Conservation (phyloP, 2,797 vertebrate species). For the Tadarida brasiliensis region DNA sequence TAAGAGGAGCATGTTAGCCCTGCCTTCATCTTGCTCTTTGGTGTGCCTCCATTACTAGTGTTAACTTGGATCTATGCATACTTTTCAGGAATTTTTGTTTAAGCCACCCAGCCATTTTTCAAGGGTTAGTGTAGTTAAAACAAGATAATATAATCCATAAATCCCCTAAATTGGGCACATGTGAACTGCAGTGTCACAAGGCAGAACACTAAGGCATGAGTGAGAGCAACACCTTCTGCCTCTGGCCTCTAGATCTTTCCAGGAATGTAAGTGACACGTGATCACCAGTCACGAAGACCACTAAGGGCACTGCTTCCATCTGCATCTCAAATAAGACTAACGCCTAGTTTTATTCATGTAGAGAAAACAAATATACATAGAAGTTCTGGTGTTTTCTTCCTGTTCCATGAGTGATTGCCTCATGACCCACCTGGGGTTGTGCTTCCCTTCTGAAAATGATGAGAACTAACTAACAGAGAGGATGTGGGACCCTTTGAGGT, state of each 20-base stretch:
- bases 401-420: not conserved
- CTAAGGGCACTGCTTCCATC: not conserved
- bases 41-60: not conserved
- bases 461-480: not conserved
- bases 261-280: accelerated
- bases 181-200: not conserved
- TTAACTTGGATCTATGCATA: not conserved
- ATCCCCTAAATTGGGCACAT: constrained; percentile 11
- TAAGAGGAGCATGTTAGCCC: not conserved
- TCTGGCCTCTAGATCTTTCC: not conserved
- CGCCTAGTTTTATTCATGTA: not conserved
- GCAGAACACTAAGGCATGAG: not conserved
- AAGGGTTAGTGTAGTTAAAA: not conserved
- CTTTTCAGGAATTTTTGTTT: not conserved
- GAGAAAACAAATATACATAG: not conserved
- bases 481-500: not conserved
- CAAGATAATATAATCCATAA: constrained; percentile 10
- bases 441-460: not conserved
- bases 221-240: not conserved
- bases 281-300: not conserved
- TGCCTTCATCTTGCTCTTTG: not conserved
- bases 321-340: not conserved
- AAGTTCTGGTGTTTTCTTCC: not conserved
- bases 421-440: accelerated
- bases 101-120: constrained; percentile 21